phyloP scores from a whole-genome alignment of 1,140 invertebrate genomes.

The Cylas formicarius region DNA sequence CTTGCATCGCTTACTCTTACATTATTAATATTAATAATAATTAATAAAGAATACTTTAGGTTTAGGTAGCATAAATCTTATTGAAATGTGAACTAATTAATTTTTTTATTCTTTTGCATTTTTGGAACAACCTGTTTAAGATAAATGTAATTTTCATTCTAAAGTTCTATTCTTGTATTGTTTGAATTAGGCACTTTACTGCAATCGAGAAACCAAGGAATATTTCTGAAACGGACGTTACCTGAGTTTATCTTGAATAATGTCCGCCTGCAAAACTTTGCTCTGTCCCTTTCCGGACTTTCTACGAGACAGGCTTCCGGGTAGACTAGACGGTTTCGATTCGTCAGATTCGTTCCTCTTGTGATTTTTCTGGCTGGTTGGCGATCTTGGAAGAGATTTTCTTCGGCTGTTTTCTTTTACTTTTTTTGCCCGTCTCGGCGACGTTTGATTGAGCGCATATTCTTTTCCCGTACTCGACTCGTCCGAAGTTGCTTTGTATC shows the following conservation, averaged over 20 bases:
- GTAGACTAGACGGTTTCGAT: constrained; percentile 42
- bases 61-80: too few species aligned
- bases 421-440: constrained; percentile 50
- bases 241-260: constrained; percentile 9
- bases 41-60: too few species aligned
- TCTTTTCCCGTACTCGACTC: constrained; percentile 54
- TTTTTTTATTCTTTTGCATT: too few species aligned
- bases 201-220: too few species aligned
- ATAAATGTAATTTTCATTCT: too few species aligned
- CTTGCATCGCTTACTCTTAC: too few species aligned
- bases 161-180: too few species aligned
- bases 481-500: constrained; percentile 46
- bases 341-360: constrained; percentile 28
- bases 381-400: constrained; percentile 48
- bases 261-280: constrained; percentile 2
- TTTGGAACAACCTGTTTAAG: too few species aligned
- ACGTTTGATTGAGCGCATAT: constrained; percentile 37
- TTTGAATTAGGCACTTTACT: too few species aligned
- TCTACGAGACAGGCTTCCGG: constrained; percentile 57
- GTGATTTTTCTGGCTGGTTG: constrained; percentile 24
- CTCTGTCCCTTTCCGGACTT: constrained; percentile 50
- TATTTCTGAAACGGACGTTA: too few species aligned
- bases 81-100: too few species aligned
- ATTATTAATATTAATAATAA: too few species aligned
- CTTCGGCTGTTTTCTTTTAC: constrained; percentile 57